These are phyloP conservation scores for Actenoides hombroni DNA, from an alignment of 2,113 vertebrate species.

Conservation along the genomic window DNA sequence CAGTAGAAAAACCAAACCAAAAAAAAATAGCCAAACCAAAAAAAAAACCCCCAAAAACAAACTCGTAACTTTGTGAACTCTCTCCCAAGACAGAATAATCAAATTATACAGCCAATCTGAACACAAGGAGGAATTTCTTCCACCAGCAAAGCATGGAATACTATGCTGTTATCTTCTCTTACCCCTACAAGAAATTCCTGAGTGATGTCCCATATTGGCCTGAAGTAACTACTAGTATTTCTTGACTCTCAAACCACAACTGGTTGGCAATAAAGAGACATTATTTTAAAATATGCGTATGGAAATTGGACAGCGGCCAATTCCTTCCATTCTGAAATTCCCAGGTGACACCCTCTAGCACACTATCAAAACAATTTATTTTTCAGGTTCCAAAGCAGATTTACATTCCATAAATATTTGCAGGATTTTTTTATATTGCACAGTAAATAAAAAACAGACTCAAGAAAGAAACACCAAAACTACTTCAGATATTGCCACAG, in stretches of 20 bases:
- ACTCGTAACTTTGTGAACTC: not conserved
- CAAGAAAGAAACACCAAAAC: not conserved
- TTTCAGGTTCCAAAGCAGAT: not conserved
- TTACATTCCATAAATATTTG: not conserved
- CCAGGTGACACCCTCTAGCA: not conserved
- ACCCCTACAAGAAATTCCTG: not conserved
- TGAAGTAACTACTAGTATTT: not conserved
- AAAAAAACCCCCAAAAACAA: too few species aligned
- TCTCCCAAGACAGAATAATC: not conserved
- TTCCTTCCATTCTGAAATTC: not conserved
- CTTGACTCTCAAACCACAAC: not conserved
- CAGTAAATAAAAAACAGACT: not conserved
- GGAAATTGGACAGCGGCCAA: not conserved
- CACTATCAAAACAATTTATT: not conserved
- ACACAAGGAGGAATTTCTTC: not conserved
- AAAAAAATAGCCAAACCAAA: too few species aligned
- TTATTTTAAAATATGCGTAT: not conserved
- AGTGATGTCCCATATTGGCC: not conserved
- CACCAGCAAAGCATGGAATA: not conserved
- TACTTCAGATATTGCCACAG: not conserved
- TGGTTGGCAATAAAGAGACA: not conserved
- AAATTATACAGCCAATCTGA: not conserved
- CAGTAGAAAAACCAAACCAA: not conserved
- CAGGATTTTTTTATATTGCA: not conserved
- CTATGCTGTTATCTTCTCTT: not conserved